These are phyloP conservation scores for Chrysolina oricalcia DNA, from an alignment of 2,888 invertebrate species.

Conservation along the genomic window DNA sequence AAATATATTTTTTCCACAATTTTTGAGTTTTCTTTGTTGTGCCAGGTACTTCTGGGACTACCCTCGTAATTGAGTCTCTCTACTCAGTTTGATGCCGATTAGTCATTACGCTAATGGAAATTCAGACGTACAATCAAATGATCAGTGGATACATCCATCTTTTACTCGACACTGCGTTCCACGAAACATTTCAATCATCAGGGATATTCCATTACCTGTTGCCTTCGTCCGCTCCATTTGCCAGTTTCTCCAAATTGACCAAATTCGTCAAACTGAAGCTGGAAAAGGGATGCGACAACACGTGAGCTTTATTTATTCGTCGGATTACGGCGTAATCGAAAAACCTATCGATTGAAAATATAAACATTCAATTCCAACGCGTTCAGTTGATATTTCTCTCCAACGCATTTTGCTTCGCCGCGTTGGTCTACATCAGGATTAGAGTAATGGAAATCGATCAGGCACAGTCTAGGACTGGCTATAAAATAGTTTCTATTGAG, in stretches of 20 bases:
- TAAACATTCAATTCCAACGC: constrained; percentile 23
- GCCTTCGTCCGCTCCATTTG: background rate
- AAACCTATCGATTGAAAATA: constrained; percentile 31
- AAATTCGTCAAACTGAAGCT: background rate
- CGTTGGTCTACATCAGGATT: background rate
- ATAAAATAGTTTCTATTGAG: background rate
- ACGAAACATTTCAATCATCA: background rate
- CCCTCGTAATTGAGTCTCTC: too few species aligned
- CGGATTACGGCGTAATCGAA: constrained; percentile 18
- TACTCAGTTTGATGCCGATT: too few species aligned
- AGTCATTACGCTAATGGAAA: too few species aligned
- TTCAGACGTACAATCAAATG: too few species aligned
- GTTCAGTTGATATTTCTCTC: background rate
- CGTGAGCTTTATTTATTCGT: constrained; percentile 24
- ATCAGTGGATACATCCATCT: too few species aligned
- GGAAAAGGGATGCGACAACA: constrained; percentile 6
- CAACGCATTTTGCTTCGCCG: background rate
- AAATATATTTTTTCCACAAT: too few species aligned
- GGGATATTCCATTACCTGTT: constrained; percentile 2
- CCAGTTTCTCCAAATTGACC: background rate
- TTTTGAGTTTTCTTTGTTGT: too few species aligned
- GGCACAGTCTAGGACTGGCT: background rate
- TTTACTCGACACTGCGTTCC: too few species aligned
- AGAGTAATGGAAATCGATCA: background rate
- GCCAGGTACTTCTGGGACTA: too few species aligned